Evolutionary conservation across 2,797 vertebrate species (phyloP).

Genomic region (Atherinosoma microstoma): DNA sequence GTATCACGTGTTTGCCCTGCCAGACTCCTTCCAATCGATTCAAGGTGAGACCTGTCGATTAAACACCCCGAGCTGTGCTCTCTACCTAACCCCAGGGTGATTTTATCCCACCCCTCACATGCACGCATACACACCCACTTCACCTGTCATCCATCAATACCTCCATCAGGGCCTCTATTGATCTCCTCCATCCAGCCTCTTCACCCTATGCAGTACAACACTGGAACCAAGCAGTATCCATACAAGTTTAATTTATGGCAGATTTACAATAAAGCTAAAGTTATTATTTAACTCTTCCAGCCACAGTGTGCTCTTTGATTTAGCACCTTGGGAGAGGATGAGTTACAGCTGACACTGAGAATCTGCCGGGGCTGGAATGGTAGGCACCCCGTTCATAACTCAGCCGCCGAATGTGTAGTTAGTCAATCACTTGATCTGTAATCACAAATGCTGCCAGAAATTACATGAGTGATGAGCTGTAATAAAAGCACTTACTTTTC

Average conservation of each 20-base stretch:
- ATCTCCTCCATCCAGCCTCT: constrained; percentile 72
- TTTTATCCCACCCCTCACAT: constrained; percentile 62
- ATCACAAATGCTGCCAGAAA: constrained; percentile 97
- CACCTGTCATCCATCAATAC: constrained; percentile 83
- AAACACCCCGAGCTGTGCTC: constrained; percentile 80
- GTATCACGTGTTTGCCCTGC: constrained; percentile 73
- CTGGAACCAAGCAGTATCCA: constrained; percentile 49
- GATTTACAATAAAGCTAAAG: constrained; percentile 82
- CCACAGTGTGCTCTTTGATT: constrained; percentile 79
- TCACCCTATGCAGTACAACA: constrained; percentile 68
- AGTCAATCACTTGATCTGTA: constrained; percentile 99
- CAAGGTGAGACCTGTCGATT: constrained; percentile 84
- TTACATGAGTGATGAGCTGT: constrained; percentile 93
- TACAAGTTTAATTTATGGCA: constrained; percentile 83
- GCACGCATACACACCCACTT: constrained; percentile 53
- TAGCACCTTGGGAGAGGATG: constrained; percentile 76
- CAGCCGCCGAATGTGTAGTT: constrained; percentile 93
- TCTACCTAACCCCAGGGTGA: constrained; percentile 77
- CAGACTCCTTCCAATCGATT: constrained; percentile 77
- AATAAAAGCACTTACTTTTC: constrained; percentile 92
- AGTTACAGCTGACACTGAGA: constrained; percentile 83
- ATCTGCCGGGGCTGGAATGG: constrained; percentile 79
- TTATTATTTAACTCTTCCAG: constrained; percentile 86
- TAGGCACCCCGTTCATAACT: constrained; percentile 89
- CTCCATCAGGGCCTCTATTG: constrained; percentile 76